Conservation (phyloP, 30 jellyfish, hydroid and myxozoan genomes). For the Euphysa ruthae region DNA sequence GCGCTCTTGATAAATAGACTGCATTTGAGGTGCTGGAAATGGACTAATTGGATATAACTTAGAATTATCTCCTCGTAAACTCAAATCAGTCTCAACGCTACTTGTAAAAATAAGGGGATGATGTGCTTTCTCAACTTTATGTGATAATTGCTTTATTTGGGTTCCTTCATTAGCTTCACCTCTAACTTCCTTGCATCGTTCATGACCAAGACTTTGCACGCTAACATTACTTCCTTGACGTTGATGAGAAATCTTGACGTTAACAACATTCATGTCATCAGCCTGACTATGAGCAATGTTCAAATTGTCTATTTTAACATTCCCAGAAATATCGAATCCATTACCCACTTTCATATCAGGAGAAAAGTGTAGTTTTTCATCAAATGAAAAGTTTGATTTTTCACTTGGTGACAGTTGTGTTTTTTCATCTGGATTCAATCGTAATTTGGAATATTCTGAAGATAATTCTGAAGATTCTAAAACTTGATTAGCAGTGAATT, state of each 20-base stretch:
- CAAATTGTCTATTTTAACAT: too few relatives aligned
- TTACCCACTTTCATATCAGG: too few relatives aligned
- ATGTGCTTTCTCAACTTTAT: constrained; percentile 6
- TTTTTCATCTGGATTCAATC: too few relatives aligned
- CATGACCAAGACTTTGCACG: constrained; percentile 37
- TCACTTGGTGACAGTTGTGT: too few relatives aligned
- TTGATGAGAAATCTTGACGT: constrained; percentile 26
- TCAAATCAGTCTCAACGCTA: constrained; percentile 17
- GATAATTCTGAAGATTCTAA: too few relatives aligned
- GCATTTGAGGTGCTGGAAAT: constrained; percentile 94
- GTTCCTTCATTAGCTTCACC: constrained; percentile 92
- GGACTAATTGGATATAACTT: constrained; percentile 58
- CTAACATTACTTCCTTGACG: constrained; percentile 42
- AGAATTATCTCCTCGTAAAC: constrained; percentile 19
- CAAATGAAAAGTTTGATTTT: too few relatives aligned
- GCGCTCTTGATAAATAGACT: constrained; percentile 81
- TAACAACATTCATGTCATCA: constrained; percentile 1
- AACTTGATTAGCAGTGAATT: too few relatives aligned
- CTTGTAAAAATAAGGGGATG: constrained; percentile 34
- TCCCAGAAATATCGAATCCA: too few relatives aligned
- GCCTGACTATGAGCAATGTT: too few relatives aligned
- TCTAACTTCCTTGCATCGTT: constrained; percentile 63
- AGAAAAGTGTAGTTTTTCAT: too few relatives aligned
- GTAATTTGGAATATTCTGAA: too few relatives aligned
- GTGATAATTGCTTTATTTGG: constrained; percentile 19